A percentile compares a stretch with the other conserved stretches of the same genome.
Evolutionary conservation across 2,888 invertebrate genomes (phyloP).

Genomic region (Ecliptopera silaceata): DNA sequence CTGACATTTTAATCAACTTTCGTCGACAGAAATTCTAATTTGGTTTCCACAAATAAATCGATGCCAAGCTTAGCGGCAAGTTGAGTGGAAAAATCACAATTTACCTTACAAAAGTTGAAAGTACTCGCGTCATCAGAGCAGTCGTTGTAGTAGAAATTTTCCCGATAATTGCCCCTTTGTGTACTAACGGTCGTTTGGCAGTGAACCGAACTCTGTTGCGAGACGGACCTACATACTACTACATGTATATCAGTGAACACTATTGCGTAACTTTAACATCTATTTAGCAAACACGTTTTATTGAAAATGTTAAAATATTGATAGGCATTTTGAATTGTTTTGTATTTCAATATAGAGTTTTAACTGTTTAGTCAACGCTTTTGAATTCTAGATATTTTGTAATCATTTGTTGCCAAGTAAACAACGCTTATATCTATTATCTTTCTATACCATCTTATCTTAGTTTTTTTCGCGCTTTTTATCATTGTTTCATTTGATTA

Average conservation of each 20-base stretch:
- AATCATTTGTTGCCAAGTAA: too few species aligned
- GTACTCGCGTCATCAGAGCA: neutral
- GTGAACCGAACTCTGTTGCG: neutral
- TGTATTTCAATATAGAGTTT: too few species aligned
- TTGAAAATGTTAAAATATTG: neutral
- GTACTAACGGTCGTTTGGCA: constrained; percentile 6
- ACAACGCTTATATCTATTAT: neutral
- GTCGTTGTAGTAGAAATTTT: constrained; percentile 8
- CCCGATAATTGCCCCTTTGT: constrained; percentile 25
- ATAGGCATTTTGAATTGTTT: neutral
- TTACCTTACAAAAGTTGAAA: neutral
- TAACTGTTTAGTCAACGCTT: too few species aligned
- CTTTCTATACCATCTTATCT: neutral
- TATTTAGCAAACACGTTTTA: neutral
- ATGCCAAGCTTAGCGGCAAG: neutral
- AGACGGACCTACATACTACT: too few species aligned
- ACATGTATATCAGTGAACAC: neutral
- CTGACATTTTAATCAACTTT: neutral
- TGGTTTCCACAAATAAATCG: neutral
- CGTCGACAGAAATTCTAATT: neutral
- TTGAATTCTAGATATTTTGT: too few species aligned
- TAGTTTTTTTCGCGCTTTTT: neutral
- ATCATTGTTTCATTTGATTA: neutral
- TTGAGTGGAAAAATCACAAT: neutral
- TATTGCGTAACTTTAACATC: neutral